These are phyloP conservation scores for Mastigias papua DNA, from an alignment of 30 jellyfish, hydroid and myxozoan species.

Conservation along the genomic window DNA sequence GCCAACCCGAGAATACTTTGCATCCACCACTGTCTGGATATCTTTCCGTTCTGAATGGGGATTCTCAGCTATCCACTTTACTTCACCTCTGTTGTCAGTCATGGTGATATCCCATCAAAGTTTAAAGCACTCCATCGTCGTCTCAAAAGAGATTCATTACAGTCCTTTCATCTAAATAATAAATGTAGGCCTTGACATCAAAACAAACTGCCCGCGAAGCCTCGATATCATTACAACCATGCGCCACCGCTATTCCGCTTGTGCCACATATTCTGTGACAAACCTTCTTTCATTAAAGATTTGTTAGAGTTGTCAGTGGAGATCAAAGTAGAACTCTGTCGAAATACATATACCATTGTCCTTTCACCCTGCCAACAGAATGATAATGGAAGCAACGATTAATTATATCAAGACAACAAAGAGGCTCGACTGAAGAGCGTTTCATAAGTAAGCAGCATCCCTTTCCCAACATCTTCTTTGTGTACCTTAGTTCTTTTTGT, in stretches of 20 bases:
- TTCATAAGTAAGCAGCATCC: no score
- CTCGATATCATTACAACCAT: conserved; percentile 7
- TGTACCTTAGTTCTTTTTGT: no score
- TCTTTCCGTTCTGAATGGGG: conserved; percentile 48
- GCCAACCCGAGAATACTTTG: conserved; percentile 90
- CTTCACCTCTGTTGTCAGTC: conserved; percentile 84
- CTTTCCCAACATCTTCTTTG: no score
- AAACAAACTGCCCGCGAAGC: conserved; percentile 79
- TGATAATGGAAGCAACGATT: no score
- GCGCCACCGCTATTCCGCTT: neutral
- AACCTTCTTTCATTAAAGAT: no score
- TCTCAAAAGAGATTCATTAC: neutral
- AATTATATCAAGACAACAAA: no score
- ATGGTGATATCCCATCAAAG: conserved; percentile 6
- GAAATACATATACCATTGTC: no score
- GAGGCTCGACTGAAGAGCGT: no score
- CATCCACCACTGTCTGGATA: conserved; percentile 55
- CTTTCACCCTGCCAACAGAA: no score
- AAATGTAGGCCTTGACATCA: neutral
- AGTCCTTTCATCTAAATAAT: neutral
- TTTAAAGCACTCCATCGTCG: neutral
- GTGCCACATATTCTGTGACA: neutral
- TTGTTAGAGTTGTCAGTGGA: no score
- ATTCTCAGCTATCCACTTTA: conserved; percentile 56
- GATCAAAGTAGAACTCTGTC: no score